phyloP scores from a whole-genome alignment of 2,888 invertebrate genomes.

The Nymphalis c-album region DNA sequence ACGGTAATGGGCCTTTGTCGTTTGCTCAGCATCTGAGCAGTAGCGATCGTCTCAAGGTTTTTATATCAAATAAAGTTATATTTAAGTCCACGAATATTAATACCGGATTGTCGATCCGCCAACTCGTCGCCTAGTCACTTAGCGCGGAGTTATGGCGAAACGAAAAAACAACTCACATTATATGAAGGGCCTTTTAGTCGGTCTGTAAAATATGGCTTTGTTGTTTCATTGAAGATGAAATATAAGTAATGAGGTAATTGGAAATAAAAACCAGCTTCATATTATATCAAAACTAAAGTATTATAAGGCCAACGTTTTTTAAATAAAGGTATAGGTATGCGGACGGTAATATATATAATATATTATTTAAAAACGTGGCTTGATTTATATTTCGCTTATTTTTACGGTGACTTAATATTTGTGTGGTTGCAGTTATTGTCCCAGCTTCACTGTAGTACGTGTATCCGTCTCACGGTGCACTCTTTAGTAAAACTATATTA shows the following conservation, averaged over 20 bases:
- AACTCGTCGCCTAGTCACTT: slow-evolving; percentile 32
- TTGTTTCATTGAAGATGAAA: slow-evolving; percentile 30
- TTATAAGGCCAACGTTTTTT: no score
- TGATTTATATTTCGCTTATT: no score
- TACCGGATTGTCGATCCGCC: slow-evolving; percentile 15
- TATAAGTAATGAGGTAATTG: slow-evolving; percentile 37
- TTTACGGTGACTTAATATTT: no score
- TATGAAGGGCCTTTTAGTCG: slow-evolving; percentile 14
- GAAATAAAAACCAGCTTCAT: no score
- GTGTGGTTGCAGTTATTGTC: no score
- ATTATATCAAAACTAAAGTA: no score
- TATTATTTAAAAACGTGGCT: no score
- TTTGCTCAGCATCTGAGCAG: not conserved
- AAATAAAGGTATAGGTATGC: no score
- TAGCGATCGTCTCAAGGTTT: not conserved
- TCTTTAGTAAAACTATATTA: no score
- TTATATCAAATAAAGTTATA: not conserved
- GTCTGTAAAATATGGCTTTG: slow-evolving; percentile 20
- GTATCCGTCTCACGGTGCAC: no score
- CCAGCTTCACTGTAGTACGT: no score
- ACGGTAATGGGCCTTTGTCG: not conserved
- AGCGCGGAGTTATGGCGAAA: slow-evolving; percentile 15
- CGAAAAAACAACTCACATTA: slow-evolving; percentile 18
- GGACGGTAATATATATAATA: no score
- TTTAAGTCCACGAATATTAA: slow-evolving; percentile 21